Evolutionary conservation across 2,888 invertebrate species (phyloP).

Genomic region (Cantharis rustica): DNA sequence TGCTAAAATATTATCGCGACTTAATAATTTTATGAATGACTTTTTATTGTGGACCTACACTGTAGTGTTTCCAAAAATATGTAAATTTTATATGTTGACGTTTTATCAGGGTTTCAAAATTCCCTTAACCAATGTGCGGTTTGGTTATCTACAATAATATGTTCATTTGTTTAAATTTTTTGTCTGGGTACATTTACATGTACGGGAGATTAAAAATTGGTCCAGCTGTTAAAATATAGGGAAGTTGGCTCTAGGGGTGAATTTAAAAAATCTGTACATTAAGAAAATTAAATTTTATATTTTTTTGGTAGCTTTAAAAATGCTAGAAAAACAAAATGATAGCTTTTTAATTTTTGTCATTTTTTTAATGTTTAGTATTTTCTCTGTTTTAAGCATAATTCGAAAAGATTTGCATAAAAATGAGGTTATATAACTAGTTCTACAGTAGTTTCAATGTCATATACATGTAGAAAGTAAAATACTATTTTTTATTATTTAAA

Average conservation of each 20-base stretch:
- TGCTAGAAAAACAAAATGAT: not conserved
- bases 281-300: too few relatives aligned
- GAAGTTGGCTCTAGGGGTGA: too few relatives aligned
- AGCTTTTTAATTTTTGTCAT: not conserved
- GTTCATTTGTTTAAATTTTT: not conserved
- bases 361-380: not conserved
- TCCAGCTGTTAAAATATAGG: too few relatives aligned
- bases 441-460: not conserved
- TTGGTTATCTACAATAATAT: not conserved
- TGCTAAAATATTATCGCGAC: not conserved
- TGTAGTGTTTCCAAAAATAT: not conserved
- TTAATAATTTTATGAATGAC: not conserved
- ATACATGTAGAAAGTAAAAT: not conserved
- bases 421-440: not conserved
- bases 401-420: not conserved
- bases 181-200: not conserved
- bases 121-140: not conserved
- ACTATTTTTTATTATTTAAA: not conserved
- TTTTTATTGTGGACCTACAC: not conserved
- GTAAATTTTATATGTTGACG: not conserved
- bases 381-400: not conserved
- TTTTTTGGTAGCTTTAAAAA: not conserved
- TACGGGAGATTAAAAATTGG: not conserved
- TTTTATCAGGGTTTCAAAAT: not conserved
- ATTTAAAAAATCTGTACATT: too few relatives aligned